Evolutionary conservation across 2,888 invertebrate species (phyloP).

Genomic region (Ariolimax columbianus): DNA sequence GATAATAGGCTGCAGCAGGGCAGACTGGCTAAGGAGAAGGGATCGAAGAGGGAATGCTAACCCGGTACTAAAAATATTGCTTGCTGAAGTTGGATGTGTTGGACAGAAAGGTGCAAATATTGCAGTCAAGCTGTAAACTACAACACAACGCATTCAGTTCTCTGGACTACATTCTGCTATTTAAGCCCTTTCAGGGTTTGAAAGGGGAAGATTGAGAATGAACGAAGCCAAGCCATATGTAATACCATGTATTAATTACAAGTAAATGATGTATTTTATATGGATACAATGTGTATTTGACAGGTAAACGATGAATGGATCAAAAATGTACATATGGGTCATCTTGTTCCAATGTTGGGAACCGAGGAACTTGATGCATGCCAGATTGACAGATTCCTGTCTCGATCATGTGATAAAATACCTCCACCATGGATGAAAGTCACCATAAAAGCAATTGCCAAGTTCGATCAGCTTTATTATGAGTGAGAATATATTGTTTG

Average conservation of each 20-base stretch:
- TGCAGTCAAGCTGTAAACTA: too few relatives aligned
- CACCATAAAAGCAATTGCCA: conserved; percentile 67
- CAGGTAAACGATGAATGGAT: conserved; percentile 70
- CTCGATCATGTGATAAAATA: conserved; percentile 65
- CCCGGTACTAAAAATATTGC: too few relatives aligned
- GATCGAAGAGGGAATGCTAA: too few relatives aligned
- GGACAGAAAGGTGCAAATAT: too few relatives aligned
- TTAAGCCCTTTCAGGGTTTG: too few relatives aligned
- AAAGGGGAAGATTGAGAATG: too few relatives aligned
- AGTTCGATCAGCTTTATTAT: conserved; percentile 58
- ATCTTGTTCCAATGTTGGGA: conserved; percentile 29
- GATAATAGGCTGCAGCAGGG: too few relatives aligned
- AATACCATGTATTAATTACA: not conserved
- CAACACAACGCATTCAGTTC: too few relatives aligned
- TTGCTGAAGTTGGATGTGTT: too few relatives aligned
- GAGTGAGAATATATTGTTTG: conserved; percentile 56
- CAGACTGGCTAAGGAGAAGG: too few relatives aligned
- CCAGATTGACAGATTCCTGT: conserved; percentile 66
- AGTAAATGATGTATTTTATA: not conserved
- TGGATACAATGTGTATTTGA: not conserved
- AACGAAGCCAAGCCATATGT: too few relatives aligned
- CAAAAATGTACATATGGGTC: conserved; percentile 50
- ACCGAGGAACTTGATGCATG: conserved; percentile 48
- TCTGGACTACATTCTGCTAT: too few relatives aligned
- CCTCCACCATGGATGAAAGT: conserved; percentile 69